Evolutionary conservation across 2,888 invertebrate genomes (phyloP).

Genomic region (Pachymerium ferrugineum): DNA sequence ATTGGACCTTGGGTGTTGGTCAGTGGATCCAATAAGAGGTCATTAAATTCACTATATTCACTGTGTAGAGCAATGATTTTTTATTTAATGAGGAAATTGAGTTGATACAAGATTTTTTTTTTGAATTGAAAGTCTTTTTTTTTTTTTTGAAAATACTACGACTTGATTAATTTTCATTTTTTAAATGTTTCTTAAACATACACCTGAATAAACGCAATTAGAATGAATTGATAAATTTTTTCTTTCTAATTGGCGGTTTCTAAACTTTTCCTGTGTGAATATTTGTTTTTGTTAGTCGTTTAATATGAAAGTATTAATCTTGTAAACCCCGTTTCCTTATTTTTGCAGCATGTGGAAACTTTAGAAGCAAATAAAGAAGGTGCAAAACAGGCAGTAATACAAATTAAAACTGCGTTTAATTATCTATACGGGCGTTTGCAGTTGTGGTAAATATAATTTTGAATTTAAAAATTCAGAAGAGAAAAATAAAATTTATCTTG

Average conservation of each 20-base stretch:
- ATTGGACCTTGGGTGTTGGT: slow-evolving; percentile 13
- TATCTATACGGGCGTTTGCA: neutral
- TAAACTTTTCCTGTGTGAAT: too few species aligned
- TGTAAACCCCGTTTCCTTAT: too few species aligned
- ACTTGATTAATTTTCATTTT: neutral
- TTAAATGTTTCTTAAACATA: too few species aligned
- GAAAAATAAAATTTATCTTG: neutral
- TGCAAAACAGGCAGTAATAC: neutral
- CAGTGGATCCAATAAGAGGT: neutral
- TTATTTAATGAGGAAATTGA: neutral
- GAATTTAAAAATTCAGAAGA: too few species aligned
- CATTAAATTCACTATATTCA: neutral
- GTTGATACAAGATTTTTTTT: neutral
- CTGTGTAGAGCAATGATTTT: neutral
- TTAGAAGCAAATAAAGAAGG: neutral
- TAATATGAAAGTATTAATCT: too few species aligned
- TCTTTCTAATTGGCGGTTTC: too few species aligned
- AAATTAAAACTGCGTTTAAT: neutral
- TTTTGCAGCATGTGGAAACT: neutral
- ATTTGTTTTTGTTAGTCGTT: too few species aligned
- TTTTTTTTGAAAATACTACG: neutral
- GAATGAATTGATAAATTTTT: too few species aligned
- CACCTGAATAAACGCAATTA: too few species aligned
- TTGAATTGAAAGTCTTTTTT: neutral
- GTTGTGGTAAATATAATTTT: neutral